phyloP scores from a whole-genome alignment of 2,888 invertebrate genomes.

The Cactoblastis cactorum region DNA sequence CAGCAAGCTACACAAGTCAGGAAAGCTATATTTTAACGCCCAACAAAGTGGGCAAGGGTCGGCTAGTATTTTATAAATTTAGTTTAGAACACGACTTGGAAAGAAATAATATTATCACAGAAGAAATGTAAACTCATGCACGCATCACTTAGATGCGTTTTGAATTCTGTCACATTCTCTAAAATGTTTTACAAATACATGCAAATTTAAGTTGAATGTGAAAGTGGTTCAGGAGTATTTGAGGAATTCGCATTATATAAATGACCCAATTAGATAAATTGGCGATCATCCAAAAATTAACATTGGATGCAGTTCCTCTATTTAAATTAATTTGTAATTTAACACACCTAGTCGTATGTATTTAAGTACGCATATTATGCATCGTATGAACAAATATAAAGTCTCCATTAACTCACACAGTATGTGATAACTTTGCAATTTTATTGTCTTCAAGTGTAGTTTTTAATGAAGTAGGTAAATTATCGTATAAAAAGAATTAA shows the following conservation, averaged over 20 bases:
- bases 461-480: slow-evolving; percentile 23
- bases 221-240: slow-evolving; percentile 32
- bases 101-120: too few species aligned
- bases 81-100: too few species aligned
- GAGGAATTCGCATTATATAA: slow-evolving; percentile 48
- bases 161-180: background rate
- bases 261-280: slow-evolving; percentile 59
- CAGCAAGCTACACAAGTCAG: too few species aligned
- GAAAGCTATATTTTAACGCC: too few species aligned
- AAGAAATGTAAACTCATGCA: too few species aligned
- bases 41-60: too few species aligned
- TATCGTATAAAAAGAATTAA: slow-evolving; percentile 29
- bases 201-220: background rate
- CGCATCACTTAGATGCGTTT: background rate
- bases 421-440: slow-evolving; percentile 5
- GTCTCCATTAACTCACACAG: slow-evolving; percentile 3
- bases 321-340: slow-evolving; percentile 37
- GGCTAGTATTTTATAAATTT: too few species aligned
- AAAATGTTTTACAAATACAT: background rate
- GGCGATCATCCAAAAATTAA: slow-evolving; percentile 50
- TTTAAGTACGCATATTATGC: background rate
- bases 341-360: slow-evolving; percentile 9
- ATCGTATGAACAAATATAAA: slow-evolving; percentile 9
- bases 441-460: slow-evolving; percentile 12
- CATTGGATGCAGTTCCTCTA: slow-evolving; percentile 46